Percentiles rank a stretch among this genome's conserved stretches.
These are phyloP conservation scores for Hydrophis major DNA, from an alignment of 2,797 vertebrate genomes.

Conservation along the genomic window DNA sequence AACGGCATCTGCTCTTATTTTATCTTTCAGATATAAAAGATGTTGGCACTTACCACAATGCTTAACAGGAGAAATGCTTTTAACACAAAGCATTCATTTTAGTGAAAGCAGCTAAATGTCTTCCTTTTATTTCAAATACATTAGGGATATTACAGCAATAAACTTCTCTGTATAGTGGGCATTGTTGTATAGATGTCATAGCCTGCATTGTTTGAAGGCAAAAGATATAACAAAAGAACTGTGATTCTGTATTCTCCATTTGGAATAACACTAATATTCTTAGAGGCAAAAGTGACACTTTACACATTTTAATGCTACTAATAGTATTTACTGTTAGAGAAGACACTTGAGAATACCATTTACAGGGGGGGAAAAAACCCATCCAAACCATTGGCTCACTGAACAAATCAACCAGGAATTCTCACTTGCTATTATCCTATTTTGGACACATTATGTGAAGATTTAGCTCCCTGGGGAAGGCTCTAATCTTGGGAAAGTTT, in stretches of 20 bases:
- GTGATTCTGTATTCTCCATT: slow-evolving; percentile 4
- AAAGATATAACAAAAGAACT: background rate
- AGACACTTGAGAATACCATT: background rate
- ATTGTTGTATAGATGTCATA: background rate
- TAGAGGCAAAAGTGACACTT: background rate
- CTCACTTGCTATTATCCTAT: background rate
- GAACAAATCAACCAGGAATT: background rate
- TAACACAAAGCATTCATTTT: slow-evolving; percentile 18
- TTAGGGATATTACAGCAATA: slow-evolving; percentile 15
- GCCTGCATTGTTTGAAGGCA: background rate
- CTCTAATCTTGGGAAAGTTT: background rate
- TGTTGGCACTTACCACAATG: background rate
- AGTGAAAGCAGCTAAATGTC: slow-evolving; percentile 18
- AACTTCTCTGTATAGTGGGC: background rate
- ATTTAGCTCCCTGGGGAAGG: background rate
- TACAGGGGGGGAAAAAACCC: background rate
- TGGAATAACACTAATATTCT: background rate
- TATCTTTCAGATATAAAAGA: background rate
- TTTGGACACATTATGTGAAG: background rate
- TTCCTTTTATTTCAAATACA: slow-evolving; percentile 52
- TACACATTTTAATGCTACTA: background rate
- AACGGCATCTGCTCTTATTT: background rate
- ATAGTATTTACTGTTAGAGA: background rate
- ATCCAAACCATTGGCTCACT: background rate
- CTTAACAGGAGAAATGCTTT: background rate